Base-by-base conservation (phyloP, 2,797 vertebrate genomes). In the Sebastes ruberrimus region DNA sequence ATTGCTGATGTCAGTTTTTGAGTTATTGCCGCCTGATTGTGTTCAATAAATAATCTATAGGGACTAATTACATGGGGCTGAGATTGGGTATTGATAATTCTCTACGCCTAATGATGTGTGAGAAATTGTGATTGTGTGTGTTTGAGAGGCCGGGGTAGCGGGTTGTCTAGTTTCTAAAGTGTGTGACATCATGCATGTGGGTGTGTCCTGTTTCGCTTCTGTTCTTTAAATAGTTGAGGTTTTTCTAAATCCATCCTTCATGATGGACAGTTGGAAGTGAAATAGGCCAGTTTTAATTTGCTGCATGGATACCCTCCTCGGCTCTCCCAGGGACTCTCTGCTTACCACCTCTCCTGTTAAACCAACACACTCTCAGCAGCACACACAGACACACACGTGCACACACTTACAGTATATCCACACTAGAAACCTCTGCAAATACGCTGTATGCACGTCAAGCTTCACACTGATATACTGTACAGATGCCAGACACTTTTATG, bases 271-370 rank as follows among this genome's bases (percentile, higher is more conserved):
- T 84, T 94, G 90, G 88, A 94, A 93, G 93, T 94, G 90, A 95
- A 93, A 93, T 78, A 89, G 91, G 84, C 81, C 91, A 88, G 92
- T 90, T 95, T 95, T 95, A 95, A 95, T 96, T 96, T 96, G 91
- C 93, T 95, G 95, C 91, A 93, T 95, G 93, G 90, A 89, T 95
- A 91, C 93, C 84, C 92, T 86, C 76, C 82, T 87, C 60, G 49
- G 75, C 91, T 88, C 89, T 93, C 86, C 60, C 79, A 85, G 90
- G 90, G 88, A 89, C 87, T 88, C 87, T 89, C 83, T 89, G 92
- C 86, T 92, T 88, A 88, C 86, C 81, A 85, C 87, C 85, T 90
- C 76, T 85, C 64, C 84, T 81, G 83, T 91, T 92, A 84, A 91
- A 84, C 70, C 59, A 89, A 84, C 84, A 85, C 72, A 76, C 65